Percentiles rank a stretch among this genome's conserved stretches.
Evolutionary conservation across 2,888 invertebrate species (phyloP).

Genomic region (Latrodectus hesperus): DNA sequence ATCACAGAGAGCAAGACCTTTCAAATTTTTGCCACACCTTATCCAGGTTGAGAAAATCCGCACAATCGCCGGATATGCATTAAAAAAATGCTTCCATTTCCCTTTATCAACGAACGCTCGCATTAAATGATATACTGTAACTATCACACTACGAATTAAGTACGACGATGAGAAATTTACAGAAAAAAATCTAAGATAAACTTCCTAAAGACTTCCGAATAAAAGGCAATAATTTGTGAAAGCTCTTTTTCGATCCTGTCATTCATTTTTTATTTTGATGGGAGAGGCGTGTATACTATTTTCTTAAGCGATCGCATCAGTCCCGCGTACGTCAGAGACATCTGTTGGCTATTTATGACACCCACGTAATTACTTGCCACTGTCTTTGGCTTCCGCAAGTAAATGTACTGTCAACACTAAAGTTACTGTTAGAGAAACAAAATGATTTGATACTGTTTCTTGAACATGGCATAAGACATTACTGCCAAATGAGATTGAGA

Average conservation of each 20-base stretch:
- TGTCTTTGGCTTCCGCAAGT: constrained; percentile 33
- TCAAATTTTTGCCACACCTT: constrained; percentile 54
- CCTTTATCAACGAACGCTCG: constrained; percentile 14
- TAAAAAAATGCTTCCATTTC: constrained; percentile 35
- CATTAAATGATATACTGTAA: constrained; percentile 59
- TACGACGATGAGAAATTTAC: constrained; percentile 13
- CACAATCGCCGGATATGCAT: constrained; percentile 66
- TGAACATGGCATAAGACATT: constrained; percentile 16
- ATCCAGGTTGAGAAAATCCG: constrained; percentile 45
- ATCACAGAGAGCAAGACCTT: constrained; percentile 7
- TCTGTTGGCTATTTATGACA: constrained; percentile 56
- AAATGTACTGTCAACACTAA: constrained; percentile 27
- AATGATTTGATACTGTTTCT: constrained; percentile 43
- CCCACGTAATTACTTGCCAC: constrained; percentile 51
- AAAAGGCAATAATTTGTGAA: constrained; percentile 67
- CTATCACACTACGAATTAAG: constrained; percentile 52
- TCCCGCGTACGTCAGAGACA: constrained; percentile 51
- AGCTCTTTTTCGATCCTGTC: constrained; percentile 49
- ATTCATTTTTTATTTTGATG: constrained; percentile 59
- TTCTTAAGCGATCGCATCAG: constrained; percentile 48
- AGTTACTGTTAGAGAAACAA: constrained; percentile 31
- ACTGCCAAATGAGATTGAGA: background rate
- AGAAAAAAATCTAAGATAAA: constrained; percentile 15
- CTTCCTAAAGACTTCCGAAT: constrained; percentile 63
- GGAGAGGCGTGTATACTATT: constrained; percentile 48